Evolutionary conservation across 1,140 invertebrate genomes (phyloP).

Genomic region (Trichogramma pretiosum): DNA sequence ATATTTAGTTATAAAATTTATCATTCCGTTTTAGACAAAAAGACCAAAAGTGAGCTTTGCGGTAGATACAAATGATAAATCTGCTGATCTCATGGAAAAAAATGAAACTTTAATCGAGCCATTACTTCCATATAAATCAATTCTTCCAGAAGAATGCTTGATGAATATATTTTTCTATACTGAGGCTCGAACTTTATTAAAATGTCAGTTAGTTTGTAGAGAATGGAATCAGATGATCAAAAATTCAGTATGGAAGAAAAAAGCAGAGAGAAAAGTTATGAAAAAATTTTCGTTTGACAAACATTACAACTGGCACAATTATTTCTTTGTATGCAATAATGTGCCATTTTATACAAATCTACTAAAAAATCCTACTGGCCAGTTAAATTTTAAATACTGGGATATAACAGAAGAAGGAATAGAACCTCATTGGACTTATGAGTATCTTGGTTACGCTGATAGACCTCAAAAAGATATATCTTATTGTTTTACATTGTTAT

Average conservation of each 20-base stretch:
- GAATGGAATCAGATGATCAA: constrained; percentile 39
- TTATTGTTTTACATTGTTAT: constrained; percentile 43
- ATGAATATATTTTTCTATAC: constrained; percentile 33
- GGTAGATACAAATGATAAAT: no score
- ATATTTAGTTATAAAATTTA: no score
- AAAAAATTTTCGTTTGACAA: constrained; percentile 21
- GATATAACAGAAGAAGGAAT: constrained; percentile 28
- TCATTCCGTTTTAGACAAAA: no score
- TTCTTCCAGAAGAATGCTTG: constrained; percentile 39
- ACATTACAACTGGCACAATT: constrained; percentile 30
- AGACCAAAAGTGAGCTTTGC: no score
- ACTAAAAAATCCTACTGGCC: constrained; percentile 42
- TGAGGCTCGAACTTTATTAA: constrained; percentile 30
- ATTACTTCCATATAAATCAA: no score
- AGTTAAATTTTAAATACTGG: constrained; percentile 30
- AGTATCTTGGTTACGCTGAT: constrained; percentile 31
- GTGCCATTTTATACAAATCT: constrained; percentile 41
- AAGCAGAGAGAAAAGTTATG: constrained; percentile 26
- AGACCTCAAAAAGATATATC: constrained; percentile 28
- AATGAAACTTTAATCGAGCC: no score
- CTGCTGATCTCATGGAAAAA: no score
- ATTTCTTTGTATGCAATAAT: constrained; percentile 34
- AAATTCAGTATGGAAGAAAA: constrained; percentile 39
- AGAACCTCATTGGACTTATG: constrained; percentile 31
- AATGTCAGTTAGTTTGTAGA: constrained; percentile 42